These are phyloP conservation scores for Amblyjoppa fuscipennis DNA, from an alignment of 2,888 invertebrate species.

Conservation along the genomic window DNA sequence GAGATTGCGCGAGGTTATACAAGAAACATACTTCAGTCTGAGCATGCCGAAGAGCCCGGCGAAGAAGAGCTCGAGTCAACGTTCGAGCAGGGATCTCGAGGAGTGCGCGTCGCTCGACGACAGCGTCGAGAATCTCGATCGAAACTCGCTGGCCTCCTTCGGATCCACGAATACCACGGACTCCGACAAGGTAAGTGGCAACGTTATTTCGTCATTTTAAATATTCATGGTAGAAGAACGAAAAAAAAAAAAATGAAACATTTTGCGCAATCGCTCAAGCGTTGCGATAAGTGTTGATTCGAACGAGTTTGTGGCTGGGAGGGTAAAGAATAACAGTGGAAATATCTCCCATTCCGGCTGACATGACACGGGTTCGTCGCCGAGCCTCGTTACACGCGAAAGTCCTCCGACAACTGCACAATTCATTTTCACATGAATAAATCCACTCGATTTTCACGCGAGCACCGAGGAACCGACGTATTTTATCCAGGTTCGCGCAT, in stretches of 20 bases:
- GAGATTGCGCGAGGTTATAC: constrained; percentile 97
- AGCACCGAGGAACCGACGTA: constrained; percentile 1
- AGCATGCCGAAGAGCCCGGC: constrained; percentile 91
- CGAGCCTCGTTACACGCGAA: constrained; percentile 22
- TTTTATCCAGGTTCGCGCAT: constrained; percentile 44
- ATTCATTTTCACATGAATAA: constrained; percentile 46
- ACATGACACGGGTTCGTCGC: not conserved
- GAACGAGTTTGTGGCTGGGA: not conserved
- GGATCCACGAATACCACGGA: constrained; percentile 97
- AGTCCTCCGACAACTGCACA: constrained; percentile 34
- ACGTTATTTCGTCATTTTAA: not conserved
- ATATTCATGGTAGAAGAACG: not conserved
- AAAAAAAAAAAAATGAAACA: not conserved
- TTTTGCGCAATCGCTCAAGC: not conserved
- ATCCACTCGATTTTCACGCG: constrained; percentile 2
- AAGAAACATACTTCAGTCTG: constrained; percentile 97
- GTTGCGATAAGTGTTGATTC: constrained; percentile 8
- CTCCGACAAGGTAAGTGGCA: constrained; percentile 94
- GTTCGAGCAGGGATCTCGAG: constrained; percentile 95
- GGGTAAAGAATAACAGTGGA: constrained; percentile 11
- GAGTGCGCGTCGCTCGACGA: constrained; percentile 94
- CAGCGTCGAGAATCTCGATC: constrained; percentile 94
- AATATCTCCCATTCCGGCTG: constrained; percentile 40
- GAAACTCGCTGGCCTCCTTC: constrained; percentile 95
- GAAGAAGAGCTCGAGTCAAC: constrained; percentile 94